These are phyloP conservation scores for Drosophila eohydei DNA, from an alignment of 2,888 invertebrate species.

Conservation along the genomic window DNA sequence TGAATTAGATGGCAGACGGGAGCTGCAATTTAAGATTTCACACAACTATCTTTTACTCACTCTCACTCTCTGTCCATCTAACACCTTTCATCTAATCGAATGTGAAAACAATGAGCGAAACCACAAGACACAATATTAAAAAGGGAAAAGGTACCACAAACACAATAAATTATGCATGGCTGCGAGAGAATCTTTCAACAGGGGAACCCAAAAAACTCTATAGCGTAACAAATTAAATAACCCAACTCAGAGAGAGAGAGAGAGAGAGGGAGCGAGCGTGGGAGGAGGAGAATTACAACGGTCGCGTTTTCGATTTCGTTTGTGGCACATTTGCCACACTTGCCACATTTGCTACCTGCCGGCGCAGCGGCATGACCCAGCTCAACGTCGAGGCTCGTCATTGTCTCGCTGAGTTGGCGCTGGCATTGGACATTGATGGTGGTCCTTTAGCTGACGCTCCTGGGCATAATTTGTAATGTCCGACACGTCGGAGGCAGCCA, in stretches of 20 bases:
- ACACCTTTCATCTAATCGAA: conserved; percentile 70
- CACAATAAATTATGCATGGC: conserved; percentile 75
- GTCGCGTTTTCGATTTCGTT: conserved; percentile 69
- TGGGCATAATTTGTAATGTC: conserved; percentile 81
- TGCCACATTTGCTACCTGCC: conserved; percentile 42
- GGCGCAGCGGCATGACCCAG: conserved; percentile 36
- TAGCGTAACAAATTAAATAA: conserved; percentile 77
- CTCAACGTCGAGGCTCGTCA: conserved; percentile 68
- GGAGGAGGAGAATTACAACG: conserved; percentile 30
- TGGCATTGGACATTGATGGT: conserved; percentile 69
- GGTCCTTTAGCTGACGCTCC: conserved; percentile 63
- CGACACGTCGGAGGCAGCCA: conserved; percentile 66
- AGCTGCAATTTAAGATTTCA: conserved; percentile 75
- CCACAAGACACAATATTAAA: conserved; percentile 45
- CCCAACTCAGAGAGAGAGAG: conserved; percentile 36
- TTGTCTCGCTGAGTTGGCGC: conserved; percentile 47
- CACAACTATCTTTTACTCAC: conserved; percentile 44
- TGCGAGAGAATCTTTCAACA: conserved; percentile 67
- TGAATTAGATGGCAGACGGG: conserved; percentile 42
- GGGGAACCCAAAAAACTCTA: conserved; percentile 31
- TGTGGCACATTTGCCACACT: conserved; percentile 52
- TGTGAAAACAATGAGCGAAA: conserved; percentile 65
- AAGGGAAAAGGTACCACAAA: conserved; percentile 26
- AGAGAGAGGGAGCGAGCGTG: background rate
- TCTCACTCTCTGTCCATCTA: background rate